Evolutionary conservation across 2,797 vertebrate species (phyloP), one percentile per base, ranked within the genome.

Genomic region (Spinus olivaceus): DNA sequence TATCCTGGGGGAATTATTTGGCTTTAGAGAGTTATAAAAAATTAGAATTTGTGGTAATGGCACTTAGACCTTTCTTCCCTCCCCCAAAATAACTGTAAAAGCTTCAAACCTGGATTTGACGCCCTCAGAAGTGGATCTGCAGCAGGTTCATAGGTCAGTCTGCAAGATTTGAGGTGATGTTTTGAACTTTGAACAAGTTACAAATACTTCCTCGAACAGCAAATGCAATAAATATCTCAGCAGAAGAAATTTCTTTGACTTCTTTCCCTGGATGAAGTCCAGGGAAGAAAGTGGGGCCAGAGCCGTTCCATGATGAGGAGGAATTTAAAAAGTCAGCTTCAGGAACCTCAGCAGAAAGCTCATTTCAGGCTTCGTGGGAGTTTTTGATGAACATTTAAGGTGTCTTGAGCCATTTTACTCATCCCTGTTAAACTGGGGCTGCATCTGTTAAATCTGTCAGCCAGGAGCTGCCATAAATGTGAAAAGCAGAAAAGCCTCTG

Each of bases 241-340:
- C 84, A 93, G 90, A 94, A 95, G 91, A 95, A 94, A 95, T 95
- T 94, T 93, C 90, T 97, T 95, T 94, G 95, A 96, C 94, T 95
- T 86, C 76, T 94, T 94, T 95, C 88, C 94, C 92, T 96, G 95
- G 95, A 86, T 15, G 2, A 8, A 19, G 64, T 92, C 93, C 95
- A 97, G 61, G 63, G 74, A 85, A 69, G 78, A 87, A 94, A 97
- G 81, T 51, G 74, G 47, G 93, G 92, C 90, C 94, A 95, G 84
- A 82, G 73, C 78, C 0, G 0, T 79, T 90, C 90, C 90, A 71
- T 15, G 90, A 80, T 61, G 90, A 91, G 60, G 81, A 87, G 84
- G 90, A 88, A 95, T 94, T 95, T 35, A 5, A 64, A 47, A 80
- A 92, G 81, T 60, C 73, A 83, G 63, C 78, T 72, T 56, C 6